Evolutionary conservation across 2,888 invertebrate genomes (phyloP).

Genomic region (Artemia sp.): DNA sequence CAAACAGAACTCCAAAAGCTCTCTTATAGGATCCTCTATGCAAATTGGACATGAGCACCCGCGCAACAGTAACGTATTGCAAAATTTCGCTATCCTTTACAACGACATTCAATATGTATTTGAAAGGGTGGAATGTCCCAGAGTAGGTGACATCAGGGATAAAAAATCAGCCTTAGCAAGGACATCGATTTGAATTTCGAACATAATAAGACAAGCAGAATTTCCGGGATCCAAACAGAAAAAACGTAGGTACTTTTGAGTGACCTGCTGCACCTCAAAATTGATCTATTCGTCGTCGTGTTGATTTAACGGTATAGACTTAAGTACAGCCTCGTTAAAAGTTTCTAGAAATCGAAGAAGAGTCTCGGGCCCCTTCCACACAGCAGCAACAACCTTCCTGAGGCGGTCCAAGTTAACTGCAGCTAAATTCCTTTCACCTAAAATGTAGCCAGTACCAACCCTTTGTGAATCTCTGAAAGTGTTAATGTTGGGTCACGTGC

Average conservation of each 20-base stretch:
- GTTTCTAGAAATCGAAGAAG: neutral
- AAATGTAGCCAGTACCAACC: too few relatives aligned
- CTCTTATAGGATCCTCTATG: slow-evolving; percentile 5
- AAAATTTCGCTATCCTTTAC: neutral
- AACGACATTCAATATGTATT: neutral
- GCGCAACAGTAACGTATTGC: neutral
- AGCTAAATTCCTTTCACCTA: too few relatives aligned
- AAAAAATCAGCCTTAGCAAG: neutral
- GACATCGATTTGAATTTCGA: neutral
- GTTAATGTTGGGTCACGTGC: too few relatives aligned
- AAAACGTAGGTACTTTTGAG: neutral
- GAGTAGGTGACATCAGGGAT: neutral
- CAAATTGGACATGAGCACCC: neutral
- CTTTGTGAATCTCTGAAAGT: too few relatives aligned
- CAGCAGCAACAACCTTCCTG: neutral
- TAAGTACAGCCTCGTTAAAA: slow-evolving; percentile 4
- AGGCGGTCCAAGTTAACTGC: neutral
- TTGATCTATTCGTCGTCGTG: neutral
- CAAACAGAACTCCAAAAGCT: slow-evolving; percentile 1
- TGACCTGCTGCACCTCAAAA: neutral
- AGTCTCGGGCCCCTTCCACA: neutral
- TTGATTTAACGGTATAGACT: neutral
- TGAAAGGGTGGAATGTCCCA: neutral
- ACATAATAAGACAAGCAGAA: neutral
- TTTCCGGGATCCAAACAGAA: neutral